These are phyloP conservation scores for Anoncus sp. DNA, from an alignment of 2,888 invertebrate genomes.

Conservation along the genomic window DNA sequence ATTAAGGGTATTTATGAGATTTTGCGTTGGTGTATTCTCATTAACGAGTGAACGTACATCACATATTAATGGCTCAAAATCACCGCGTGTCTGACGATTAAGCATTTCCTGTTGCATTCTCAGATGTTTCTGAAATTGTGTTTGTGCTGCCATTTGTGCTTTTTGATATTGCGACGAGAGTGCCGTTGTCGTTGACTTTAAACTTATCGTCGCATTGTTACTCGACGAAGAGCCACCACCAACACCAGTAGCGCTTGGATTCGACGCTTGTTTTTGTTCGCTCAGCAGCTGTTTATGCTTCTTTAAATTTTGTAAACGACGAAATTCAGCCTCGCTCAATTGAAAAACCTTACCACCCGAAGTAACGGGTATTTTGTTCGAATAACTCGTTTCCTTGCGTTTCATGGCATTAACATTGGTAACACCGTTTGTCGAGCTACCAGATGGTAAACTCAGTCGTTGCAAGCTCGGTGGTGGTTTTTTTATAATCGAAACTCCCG, in stretches of 20 bases:
- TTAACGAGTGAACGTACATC: conserved; percentile 80
- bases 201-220: conserved; percentile 62
- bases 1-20: conserved; percentile 79
- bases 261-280: conserved; percentile 71
- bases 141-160: conserved; percentile 75
- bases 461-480: conserved; percentile 81
- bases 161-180: conserved; percentile 70
- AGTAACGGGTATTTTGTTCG: conserved; percentile 85
- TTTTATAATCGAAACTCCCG: conserved; percentile 81
- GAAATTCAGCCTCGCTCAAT: conserved; percentile 91
- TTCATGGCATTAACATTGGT: conserved; percentile 63
- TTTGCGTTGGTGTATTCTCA: conserved; percentile 80
- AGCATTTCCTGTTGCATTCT: conserved; percentile 82
- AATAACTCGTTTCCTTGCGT: conserved; percentile 83
- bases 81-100: conserved; percentile 79
- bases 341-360: conserved; percentile 92
- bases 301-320: conserved; percentile 85
- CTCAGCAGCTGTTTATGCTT: conserved; percentile 83
- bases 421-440: conserved; percentile 64
- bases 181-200: conserved; percentile 37
- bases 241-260: conserved; percentile 42
- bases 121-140: conserved; percentile 80
- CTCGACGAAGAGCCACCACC: conserved; percentile 49
- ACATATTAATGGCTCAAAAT: conserved; percentile 82
- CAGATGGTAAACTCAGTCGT: conserved; percentile 73